phyloP scores from a whole-genome alignment of 2,113 vertebrate species.

The Rattus norvegicus region GRCr8 NC_086022.1:52378501-52379000 shows the following conservation, averaged over 20 bases:
- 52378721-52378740: neutral
- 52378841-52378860: slow-evolving; percentile 2
- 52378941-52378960: neutral
- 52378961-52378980: neutral
- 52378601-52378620: slow-evolving; percentile 1
- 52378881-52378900: neutral
- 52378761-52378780: neutral
- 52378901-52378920: slow-evolving; percentile 38
- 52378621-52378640: slow-evolving; percentile 15
- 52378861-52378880: slow-evolving; percentile 54
- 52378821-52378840: slow-evolving; percentile 30
- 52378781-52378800: neutral
- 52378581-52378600: slow-evolving; percentile 9
- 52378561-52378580: neutral
- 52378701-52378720: slow-evolving; percentile 39
- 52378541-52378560: slow-evolving; percentile 2
- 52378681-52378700: neutral
- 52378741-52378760: slow-evolving; percentile 7
- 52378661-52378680: slow-evolving; percentile 42
- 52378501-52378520: slow-evolving; percentile 21
- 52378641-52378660: slow-evolving; percentile 51
- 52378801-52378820: slow-evolving; percentile 36
- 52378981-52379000: neutral
- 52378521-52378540: slow-evolving; percentile 29
- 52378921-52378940: neutral